These are phyloP conservation scores for Rhea americana DNA, from an alignment of 2,113 vertebrate species.

Conservation along the genomic window DNA sequence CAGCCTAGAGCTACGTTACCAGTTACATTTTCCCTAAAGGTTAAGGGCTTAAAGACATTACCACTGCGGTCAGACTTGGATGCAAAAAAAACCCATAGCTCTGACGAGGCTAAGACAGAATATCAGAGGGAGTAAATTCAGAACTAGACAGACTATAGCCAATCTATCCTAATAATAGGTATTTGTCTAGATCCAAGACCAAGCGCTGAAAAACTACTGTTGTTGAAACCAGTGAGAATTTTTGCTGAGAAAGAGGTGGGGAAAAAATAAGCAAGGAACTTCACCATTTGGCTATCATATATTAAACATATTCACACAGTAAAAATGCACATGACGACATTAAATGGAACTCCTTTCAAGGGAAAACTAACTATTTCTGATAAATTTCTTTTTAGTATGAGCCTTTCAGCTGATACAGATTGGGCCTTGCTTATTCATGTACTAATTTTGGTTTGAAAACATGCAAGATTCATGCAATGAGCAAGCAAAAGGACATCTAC, in stretches of 20 bases:
- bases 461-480: not conserved
- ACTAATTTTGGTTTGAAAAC: not conserved
- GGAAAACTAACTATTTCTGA: not conserved
- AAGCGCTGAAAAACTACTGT: not conserved
- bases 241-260: not conserved
- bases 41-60: constrained; percentile 55
- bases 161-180: constrained; percentile 36
- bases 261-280: not conserved
- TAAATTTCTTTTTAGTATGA: not conserved
- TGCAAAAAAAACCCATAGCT: not conserved
- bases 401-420: not conserved
- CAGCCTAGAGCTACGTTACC: not conserved
- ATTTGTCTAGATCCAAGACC: constrained; percentile 8
- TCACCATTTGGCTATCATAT: not conserved
- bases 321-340: not conserved
- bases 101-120: not conserved
- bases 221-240: not conserved
- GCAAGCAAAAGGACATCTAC: not conserved
- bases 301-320: not conserved
- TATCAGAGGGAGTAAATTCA: not conserved
- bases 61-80: constrained; percentile 22
- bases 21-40: constrained; percentile 69
- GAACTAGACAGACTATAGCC: not conserved
- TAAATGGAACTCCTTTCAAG: not conserved
- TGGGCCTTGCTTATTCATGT: not conserved